Percentiles rank a stretch among this genome's conserved stretches.
These are phyloP conservation scores for Cloeon dipterum DNA, from an alignment of 2,888 invertebrate genomes.

Conservation along the genomic window DNA sequence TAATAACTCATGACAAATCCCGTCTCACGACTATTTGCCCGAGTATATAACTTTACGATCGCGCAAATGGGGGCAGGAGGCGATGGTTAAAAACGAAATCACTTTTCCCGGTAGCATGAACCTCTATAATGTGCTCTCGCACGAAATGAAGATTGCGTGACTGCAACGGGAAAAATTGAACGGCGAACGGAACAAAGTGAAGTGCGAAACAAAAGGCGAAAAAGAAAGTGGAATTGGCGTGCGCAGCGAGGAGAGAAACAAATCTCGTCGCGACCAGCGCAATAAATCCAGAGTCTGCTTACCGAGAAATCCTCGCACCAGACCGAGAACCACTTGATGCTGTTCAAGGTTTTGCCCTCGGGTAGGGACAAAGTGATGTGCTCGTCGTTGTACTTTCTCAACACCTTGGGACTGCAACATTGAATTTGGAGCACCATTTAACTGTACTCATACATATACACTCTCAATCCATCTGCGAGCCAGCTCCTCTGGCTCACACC, in stretches of 20 bases:
- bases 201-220: too few species aligned
- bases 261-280: too few species aligned
- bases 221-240: neutral
- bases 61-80: too few species aligned
- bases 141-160: too few species aligned
- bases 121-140: too few species aligned
- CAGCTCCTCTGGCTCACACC: neutral
- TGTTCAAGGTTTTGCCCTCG: slow-evolving; percentile 60
- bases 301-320: slow-evolving; percentile 84
- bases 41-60: too few species aligned
- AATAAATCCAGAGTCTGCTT: too few species aligned
- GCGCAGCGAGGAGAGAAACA: neutral
- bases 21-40: neutral
- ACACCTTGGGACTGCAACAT: slow-evolving; percentile 33
- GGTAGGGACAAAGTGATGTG: slow-evolving; percentile 66
- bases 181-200: too few species aligned
- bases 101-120: too few species aligned
- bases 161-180: too few species aligned
- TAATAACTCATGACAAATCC: neutral
- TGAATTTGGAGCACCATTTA: slow-evolving; percentile 7
- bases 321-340: slow-evolving; percentile 70
- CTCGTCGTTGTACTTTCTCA: slow-evolving; percentile 59
- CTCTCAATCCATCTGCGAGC: neutral
- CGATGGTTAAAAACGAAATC: too few species aligned
- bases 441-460: too few species aligned